Base-by-base conservation (phyloP, 2,113 vertebrate species). In the Misgurnus anguillicaudatus region DNA sequence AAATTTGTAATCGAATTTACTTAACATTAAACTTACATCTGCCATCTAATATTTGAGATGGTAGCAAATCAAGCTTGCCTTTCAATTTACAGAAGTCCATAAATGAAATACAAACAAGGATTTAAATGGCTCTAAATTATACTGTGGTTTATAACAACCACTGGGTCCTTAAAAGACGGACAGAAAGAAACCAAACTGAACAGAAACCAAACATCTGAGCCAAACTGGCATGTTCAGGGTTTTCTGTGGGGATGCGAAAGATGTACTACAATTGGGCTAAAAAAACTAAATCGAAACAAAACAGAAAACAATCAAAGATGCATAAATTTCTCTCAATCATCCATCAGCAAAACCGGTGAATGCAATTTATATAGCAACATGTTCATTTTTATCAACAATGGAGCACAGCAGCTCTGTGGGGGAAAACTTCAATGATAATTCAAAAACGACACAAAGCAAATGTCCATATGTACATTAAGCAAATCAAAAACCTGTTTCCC, bases 131-230 rank as follows among this genome's bases (percentile, higher is more conserved):
- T 51, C 47, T 19, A 19, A 45, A 45, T 7, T 45, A 8, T 9
- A 19, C 53, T 57, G 17, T 80, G 55, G 38, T 75, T 62, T 21
- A 77, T 68, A 74, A 75, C 68, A 80, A 60, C 72, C 74, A 80
- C 38, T 24, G 83, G 81, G 31, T 21, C 77, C 57, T 55, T 63
- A 57, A 47, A 42, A 71, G 41, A 64, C 0, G 66, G 63, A 36
- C 57, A 78, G 61, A 83, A 86, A 19, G 47, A 68, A n/a, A 31
- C 24, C 24, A 31, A 86, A 77, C 78, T 87, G 83, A 83, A 81
- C 60, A 80, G 38, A 31, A 9, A 85, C 78, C 83, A 87, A 86
- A 89, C 88, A 90, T 87, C 86, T 89, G 90, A 82, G 84, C 71
- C 84, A 39, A 57, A 51, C 64, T 48, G 57, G 42, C n/a, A 72